Evolutionary conservation across 2,797 vertebrate species (phyloP).

Genomic region (Menidia menidia): DNA sequence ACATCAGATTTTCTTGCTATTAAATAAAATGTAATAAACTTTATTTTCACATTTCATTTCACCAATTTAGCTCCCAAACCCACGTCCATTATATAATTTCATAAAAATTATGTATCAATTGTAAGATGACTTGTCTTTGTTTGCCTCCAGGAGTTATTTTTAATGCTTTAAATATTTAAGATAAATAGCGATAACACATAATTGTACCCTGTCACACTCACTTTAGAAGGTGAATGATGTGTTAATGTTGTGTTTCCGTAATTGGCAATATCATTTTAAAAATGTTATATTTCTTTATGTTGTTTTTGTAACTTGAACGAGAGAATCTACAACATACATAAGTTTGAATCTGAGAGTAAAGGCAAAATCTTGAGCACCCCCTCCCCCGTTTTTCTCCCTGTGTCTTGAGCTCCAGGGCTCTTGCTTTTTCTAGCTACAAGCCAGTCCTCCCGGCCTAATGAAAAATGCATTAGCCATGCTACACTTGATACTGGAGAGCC

Average conservation of each 20-base stretch:
- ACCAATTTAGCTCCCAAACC: too few relatives aligned
- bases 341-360: slow-evolving; percentile 3
- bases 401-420: slow-evolving; percentile 47
- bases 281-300: background rate
- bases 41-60: background rate
- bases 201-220: slow-evolving; percentile 3
- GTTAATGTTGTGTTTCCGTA: slow-evolving; percentile 2
- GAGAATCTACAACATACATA: slow-evolving; percentile 7
- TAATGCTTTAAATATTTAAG: background rate
- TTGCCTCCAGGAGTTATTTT: too few relatives aligned
- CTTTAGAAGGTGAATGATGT: background rate
- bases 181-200: background rate
- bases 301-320: background rate
- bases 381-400: slow-evolving; percentile 15
- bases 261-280: background rate
- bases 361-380: background rate
- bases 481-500: slow-evolving; percentile 62
- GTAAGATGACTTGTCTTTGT: too few relatives aligned
- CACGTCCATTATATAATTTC: too few relatives aligned
- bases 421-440: slow-evolving; percentile 63
- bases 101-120: too few relatives aligned
- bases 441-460: slow-evolving; percentile 62
- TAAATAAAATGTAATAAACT: background rate
- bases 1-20: background rate
- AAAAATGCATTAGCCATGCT: slow-evolving; percentile 77